phyloP scores from a whole-genome alignment of 2,888 invertebrate species.

The Macrosoma leucophasiata region DNA sequence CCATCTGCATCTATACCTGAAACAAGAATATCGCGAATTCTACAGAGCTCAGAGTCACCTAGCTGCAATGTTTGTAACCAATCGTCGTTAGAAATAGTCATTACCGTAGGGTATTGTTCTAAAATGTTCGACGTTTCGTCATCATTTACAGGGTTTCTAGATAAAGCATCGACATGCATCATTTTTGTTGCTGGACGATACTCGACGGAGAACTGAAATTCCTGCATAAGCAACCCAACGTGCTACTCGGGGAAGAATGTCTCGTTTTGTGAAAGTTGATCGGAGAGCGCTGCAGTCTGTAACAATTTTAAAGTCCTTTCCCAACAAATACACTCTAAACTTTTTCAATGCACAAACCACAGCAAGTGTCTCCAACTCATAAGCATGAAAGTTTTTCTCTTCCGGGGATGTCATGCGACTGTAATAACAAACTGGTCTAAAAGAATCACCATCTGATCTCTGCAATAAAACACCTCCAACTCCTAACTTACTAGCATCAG shows the following conservation, averaged over 20 bases:
- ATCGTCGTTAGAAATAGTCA: too few relatives aligned
- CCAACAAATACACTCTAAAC: slow-evolving; percentile 31
- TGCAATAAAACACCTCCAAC: slow-evolving; percentile 34
- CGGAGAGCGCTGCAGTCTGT: slow-evolving; percentile 34
- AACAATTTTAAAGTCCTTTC: slow-evolving; percentile 20
- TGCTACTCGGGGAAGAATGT: slow-evolving; percentile 32
- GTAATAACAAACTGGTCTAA: slow-evolving; percentile 27
- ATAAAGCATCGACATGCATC: slow-evolving; percentile 33
- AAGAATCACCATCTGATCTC: slow-evolving; percentile 8
- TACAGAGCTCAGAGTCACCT: too few relatives aligned
- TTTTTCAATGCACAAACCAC: slow-evolving; percentile 29
- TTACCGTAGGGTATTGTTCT: too few relatives aligned
- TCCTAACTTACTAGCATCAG: slow-evolving; percentile 32
- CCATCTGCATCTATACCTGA: too few relatives aligned
- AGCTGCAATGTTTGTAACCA: too few relatives aligned
- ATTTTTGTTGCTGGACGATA: slow-evolving; percentile 32
- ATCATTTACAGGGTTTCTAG: slow-evolving; percentile 22
- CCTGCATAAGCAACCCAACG: slow-evolving; percentile 33
- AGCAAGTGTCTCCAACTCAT: slow-evolving; percentile 27
- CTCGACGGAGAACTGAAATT: slow-evolving; percentile 33
- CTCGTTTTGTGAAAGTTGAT: slow-evolving; percentile 30
- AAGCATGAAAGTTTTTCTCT: slow-evolving; percentile 22
- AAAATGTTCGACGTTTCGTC: too few relatives aligned
- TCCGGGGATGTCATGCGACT: slow-evolving; percentile 26
- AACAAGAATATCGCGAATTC: too few relatives aligned